Evolutionary conservation across 2,888 invertebrate genomes (phyloP).

Genomic region (Cryptus viduatorius): DNA sequence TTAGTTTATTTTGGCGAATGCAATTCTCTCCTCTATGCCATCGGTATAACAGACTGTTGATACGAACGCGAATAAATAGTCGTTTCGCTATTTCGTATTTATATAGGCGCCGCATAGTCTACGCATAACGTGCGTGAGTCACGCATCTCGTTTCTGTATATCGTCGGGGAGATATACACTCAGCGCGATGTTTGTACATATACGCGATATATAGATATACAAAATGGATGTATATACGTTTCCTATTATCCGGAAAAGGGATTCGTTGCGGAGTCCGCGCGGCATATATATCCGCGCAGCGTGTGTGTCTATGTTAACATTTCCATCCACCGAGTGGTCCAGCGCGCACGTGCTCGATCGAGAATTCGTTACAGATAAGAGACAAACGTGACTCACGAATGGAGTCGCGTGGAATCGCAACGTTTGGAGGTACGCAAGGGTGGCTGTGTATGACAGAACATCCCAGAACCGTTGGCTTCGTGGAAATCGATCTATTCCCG

Average conservation of each 20-base stretch:
- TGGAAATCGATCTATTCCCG: conserved; percentile 43
- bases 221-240: conserved; percentile 16
- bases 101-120: conserved; percentile 43
- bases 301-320: conserved; percentile 15
- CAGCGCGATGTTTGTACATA: neutral
- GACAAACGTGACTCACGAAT: conserved; percentile 64
- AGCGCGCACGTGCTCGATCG: conserved; percentile 54
- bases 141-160: conserved; percentile 33
- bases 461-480: conserved; percentile 1
- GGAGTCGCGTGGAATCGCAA: conserved; percentile 27
- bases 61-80: conserved; percentile 42
- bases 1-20: conserved; percentile 42
- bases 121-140: conserved; percentile 50
- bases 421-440: conserved; percentile 1
- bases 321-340: conserved; percentile 40
- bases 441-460: conserved; percentile 28
- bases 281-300: neutral
- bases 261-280: conserved; percentile 19
- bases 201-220: conserved; percentile 10
- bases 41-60: conserved; percentile 7
- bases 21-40: neutral
- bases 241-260: conserved; percentile 40
- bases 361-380: conserved; percentile 65
- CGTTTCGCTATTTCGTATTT: conserved; percentile 50
- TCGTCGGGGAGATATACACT: conserved; percentile 27